Conservation (phyloP, 2,888 invertebrate genomes). For the Pseudococcus jackbeardsleyi region DNA sequence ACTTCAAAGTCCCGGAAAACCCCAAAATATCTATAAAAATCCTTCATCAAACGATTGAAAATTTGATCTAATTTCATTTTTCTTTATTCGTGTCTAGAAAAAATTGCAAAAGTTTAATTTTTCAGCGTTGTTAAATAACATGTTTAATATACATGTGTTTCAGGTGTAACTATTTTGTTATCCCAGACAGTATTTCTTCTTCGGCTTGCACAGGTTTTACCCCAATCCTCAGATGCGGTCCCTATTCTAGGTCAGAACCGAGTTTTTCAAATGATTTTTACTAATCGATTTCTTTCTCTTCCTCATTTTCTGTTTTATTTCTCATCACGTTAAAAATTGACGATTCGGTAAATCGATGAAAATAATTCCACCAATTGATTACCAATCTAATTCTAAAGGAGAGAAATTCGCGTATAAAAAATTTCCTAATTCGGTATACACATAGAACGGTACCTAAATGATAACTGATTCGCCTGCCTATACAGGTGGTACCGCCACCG, state of each 20-base stretch:
- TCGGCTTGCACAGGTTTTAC: slow-evolving; percentile 99
- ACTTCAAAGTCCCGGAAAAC: too few species aligned
- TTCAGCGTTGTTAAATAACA: too few species aligned
- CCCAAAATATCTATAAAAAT: too few species aligned
- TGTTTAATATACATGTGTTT: slow-evolving; percentile 71
- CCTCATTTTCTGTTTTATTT: neutral
- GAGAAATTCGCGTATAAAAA: neutral
- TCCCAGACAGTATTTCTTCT: slow-evolving; percentile 99
- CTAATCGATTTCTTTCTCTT: neutral
- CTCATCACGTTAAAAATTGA: neutral
- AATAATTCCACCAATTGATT: neutral
- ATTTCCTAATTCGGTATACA: neutral
- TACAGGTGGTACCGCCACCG: neutral
- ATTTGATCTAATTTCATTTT: too few species aligned
- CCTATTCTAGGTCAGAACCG: slow-evolving; percentile 90
- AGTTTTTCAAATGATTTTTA: neutral
- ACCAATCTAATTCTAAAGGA: neutral
- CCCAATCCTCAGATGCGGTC: slow-evolving; percentile 99
- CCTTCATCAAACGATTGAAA: too few species aligned
- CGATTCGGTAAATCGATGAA: neutral
- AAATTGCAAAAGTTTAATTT: too few species aligned
- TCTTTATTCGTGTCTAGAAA: too few species aligned
- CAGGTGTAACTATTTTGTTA: slow-evolving; percentile 99
- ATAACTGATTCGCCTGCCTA: neutral
- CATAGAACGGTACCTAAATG: neutral